Base-by-base conservation (phyloP, 2,113 vertebrate genomes). In the Macquaria australasica region DNA sequence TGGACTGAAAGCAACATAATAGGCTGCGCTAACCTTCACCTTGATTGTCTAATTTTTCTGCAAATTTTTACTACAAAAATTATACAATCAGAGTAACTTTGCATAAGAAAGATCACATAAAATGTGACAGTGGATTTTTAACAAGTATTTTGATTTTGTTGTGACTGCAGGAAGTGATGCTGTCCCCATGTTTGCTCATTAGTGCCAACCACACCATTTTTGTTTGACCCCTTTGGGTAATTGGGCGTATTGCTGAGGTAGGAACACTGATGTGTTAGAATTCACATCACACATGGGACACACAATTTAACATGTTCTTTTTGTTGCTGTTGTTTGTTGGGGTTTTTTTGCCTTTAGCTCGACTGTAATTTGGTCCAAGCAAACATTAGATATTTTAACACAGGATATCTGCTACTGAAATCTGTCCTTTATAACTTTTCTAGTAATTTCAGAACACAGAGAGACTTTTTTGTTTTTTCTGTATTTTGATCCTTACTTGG, bases 201-300 rank as follows among this genome's bases (percentile, higher is more conserved):
- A 28, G 7, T 12, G 12, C 48, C 21, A n/a, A 6, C 0, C 16
- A 69, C 39, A 34, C 31, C 10, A 34, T 75, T 60, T 75, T 50
- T 15, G n/a, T 51, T 75, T 41, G 25, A 28, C 48, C 41, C 8
- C 28, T n/a, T 23, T 64, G 9, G 31, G 41, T 45, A 10, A 6
- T 70, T 87, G 39, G 8, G 31, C 51, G 31, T 25, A 18, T 70
- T 18, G 1, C 23, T 58, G 48, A 53, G 15, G 28, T n/a, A 10
- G 37, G 23, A 31, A 23, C 53, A 68, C 41, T 20, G 14, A 28
- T 31, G 48, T 41, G 37, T 58, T 8, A 59, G n/a, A 75, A 70
- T 66, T 68, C 58, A 63, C 20, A n/a, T 34, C 21, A 70, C 81
- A 55, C 45, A 23, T 63, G 34, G 18, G n/a, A 63, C 20, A 55